phyloP scores from a whole-genome alignment of 1,140 invertebrate genomes.

The Cydia splendana region DNA sequence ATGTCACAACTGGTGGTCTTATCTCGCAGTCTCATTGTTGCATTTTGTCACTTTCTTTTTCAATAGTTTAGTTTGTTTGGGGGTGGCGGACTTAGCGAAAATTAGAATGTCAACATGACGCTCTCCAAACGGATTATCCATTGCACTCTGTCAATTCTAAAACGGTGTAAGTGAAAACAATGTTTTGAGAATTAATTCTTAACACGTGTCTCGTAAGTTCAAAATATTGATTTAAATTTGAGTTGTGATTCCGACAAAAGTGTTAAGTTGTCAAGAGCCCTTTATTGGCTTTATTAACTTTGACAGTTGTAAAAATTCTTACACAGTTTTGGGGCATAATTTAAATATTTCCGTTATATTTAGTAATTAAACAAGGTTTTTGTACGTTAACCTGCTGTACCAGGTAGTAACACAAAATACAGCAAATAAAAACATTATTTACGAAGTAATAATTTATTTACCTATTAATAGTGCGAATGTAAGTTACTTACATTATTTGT shows the following conservation, averaged over 20 bases:
- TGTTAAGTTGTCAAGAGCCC: conserved; percentile 10
- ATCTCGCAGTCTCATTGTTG: conserved; percentile 50
- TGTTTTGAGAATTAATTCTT: not conserved
- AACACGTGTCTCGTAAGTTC: not conserved
- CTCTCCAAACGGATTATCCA: conserved; percentile 48
- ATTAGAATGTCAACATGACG: conserved; percentile 69
- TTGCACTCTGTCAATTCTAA: conserved; percentile 33
- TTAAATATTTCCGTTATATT: not conserved
- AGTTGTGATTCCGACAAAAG: conserved; percentile 38
- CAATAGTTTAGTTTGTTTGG: conserved; percentile 41
- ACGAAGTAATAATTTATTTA: too few relatives aligned
- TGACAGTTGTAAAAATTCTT: not conserved
- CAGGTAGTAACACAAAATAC: too few relatives aligned
- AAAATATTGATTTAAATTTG: not conserved
- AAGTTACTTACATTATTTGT: too few relatives aligned
- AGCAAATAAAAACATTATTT: too few relatives aligned
- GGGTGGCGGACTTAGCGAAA: conserved; percentile 53
- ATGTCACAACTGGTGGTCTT: conserved; percentile 67
- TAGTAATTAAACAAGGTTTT: not conserved
- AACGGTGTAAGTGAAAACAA: conserved; percentile 42
- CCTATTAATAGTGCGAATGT: too few relatives aligned
- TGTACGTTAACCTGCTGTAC: too few relatives aligned
- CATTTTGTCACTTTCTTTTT: conserved; percentile 51
- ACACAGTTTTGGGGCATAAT: not conserved
- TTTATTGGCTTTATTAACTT: conserved; percentile 14